Conservation (phyloP, 2,113 vertebrate species). For the Pan troglodytes region DNA sequence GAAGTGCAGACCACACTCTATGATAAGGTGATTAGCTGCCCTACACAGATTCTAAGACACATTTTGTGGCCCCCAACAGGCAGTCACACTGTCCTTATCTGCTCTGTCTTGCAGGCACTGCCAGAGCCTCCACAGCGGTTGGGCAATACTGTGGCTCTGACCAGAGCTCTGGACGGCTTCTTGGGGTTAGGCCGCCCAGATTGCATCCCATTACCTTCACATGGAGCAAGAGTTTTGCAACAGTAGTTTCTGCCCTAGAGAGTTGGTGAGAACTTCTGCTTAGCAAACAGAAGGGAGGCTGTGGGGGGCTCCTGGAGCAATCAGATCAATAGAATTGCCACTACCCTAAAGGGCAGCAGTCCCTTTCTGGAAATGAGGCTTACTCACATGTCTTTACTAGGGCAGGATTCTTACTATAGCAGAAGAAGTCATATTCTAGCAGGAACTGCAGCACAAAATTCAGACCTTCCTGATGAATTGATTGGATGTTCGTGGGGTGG, state of each 20-base stretch:
- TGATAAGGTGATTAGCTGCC: neutral
- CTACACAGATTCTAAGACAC: neutral
- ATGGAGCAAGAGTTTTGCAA: slow-evolving; percentile 65
- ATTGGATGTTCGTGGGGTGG: neutral
- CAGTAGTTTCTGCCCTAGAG: slow-evolving; percentile 42
- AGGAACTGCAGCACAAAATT: neutral
- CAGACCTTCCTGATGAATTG: neutral
- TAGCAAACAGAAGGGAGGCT: neutral
- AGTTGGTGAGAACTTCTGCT: slow-evolving; percentile 49
- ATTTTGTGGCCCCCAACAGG: neutral
- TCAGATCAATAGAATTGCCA: neutral
- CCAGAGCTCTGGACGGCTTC: neutral
- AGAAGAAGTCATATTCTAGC: neutral
- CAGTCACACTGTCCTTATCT: too few relatives aligned
- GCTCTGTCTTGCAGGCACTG: neutral
- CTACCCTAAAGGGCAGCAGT: neutral
- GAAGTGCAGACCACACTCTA: neutral
- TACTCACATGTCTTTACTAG: neutral
- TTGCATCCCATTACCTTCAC: slow-evolving; percentile 23
- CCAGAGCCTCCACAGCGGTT: neutral
- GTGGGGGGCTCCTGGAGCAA: neutral
- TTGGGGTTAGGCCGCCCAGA: neutral
- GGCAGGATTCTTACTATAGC: neutral
- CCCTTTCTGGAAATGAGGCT: neutral
- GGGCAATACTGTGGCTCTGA: slow-evolving; percentile 30